These are phyloP conservation scores for Latrodectus geometricus DNA, from an alignment of 1,140 invertebrate species.

Conservation along the genomic window DNA sequence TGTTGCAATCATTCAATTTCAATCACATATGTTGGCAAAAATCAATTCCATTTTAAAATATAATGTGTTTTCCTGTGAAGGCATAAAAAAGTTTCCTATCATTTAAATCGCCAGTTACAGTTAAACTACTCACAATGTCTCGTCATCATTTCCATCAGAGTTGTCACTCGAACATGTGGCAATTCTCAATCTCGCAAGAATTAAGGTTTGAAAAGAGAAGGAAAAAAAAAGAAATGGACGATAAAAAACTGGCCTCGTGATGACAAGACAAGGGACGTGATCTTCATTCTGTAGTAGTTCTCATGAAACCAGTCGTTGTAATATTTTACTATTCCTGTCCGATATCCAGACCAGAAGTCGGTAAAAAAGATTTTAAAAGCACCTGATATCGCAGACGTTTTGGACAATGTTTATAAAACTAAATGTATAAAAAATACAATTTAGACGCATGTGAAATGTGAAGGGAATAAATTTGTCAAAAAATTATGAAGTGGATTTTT, in stretches of 20 bases:
- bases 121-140: neutral
- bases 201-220: neutral
- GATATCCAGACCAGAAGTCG: neutral
- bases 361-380: neutral
- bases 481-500: no score
- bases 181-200: no score
- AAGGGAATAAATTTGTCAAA: no score
- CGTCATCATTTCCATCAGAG: no score
- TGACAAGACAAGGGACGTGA: neutral
- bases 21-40: no score
- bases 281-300: neutral
- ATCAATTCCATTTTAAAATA: no score
- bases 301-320: neutral
- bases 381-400: neutral
- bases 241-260: neutral
- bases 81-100: constrained; percentile 25
- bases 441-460: no score
- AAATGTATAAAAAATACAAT: no score
- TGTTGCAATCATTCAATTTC: no score
- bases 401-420: no score
- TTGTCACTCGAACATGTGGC: no score
- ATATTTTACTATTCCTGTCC: neutral
- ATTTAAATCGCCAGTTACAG: neutral
- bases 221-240: neutral
- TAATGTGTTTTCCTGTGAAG: no score